Base-by-base conservation (phyloP, 2,888 invertebrate genomes). In the Diloba caeruleocephala region DNA sequence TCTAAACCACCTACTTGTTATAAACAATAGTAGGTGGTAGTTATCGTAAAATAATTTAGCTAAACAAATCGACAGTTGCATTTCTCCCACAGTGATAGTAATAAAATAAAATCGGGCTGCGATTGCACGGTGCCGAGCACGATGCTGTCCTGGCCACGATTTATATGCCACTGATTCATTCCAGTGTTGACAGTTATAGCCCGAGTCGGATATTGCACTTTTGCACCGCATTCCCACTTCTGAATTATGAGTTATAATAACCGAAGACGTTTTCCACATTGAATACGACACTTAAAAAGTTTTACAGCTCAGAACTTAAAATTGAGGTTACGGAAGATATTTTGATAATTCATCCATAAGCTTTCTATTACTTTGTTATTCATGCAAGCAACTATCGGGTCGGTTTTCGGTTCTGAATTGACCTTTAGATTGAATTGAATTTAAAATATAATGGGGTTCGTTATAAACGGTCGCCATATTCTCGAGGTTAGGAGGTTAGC, bases 101-200 rank as follows among this genome's bases (percentile, higher is more conserved):
- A 85, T 86, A 87, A 87, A 88, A 89, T 86, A 84, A 88, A 87
- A 89, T 84, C 85, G 82, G 81, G 74, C 74, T 76, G 73, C 83
- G 80, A 85, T 83, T 81, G 84, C 80, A 72, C 71, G 74, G 78
- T 74, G 59, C 70, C 42, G 72, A 66, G 82, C 78, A 79, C 85
- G 83, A 79, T 79, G 79, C 84, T 83, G 89, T 90, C 86, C 82
- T 76, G 74, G 71, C 69, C 55, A 78, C 81, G 85, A 92, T 91
- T 91, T 92, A 92, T 90, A 77, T 64, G 74, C 78, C 85, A 84
- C 83, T 92, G 92, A 93, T 92, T 92, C 91, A 91, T 92, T 85
- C 81, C 75, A 64, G 76, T 74, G 89, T 81, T 88, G 90, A 91
- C 90, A 88, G 88, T 89, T 89, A 89, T 89, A 87, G 90, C 88